These are phyloP conservation scores for Hoplostethus mediterraneus DNA, from an alignment of 2,797 vertebrate genomes.

Conservation along the genomic window DNA sequence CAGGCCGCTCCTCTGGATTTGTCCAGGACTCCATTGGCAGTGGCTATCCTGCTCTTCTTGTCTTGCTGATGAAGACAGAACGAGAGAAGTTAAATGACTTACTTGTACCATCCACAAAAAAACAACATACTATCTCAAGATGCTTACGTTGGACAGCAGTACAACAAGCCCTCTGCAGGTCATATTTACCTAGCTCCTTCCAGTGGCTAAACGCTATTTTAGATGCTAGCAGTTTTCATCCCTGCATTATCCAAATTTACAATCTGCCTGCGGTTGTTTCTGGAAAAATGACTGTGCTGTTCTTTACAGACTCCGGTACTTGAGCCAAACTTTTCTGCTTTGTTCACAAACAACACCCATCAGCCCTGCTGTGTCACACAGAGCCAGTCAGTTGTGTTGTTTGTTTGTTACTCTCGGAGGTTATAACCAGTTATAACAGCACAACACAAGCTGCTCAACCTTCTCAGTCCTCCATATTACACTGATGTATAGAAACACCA, in stretches of 20 bases:
- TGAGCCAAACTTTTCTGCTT: not conserved
- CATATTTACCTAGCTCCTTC: not conserved
- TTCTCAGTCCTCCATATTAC: constrained; percentile 78
- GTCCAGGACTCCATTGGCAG: constrained; percentile 70
- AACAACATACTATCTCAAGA: not conserved
- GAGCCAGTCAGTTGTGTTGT: constrained; percentile 32
- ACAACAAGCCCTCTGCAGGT: not conserved
- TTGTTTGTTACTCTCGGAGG: constrained; percentile 74
- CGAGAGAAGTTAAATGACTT: not conserved
- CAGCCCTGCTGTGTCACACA: constrained; percentile 32
- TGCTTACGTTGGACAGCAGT: no score
- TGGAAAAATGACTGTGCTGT: no score
- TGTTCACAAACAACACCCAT: constrained; percentile 69
- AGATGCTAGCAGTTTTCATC: no score
- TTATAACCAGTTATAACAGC: constrained; percentile 78
- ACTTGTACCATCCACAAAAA: not conserved
- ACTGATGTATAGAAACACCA: not conserved
- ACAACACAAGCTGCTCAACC: constrained; percentile 74
- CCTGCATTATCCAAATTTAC: no score
- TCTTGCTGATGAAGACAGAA: constrained; percentile 67
- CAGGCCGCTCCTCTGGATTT: constrained; percentile 77
- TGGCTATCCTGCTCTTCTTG: constrained; percentile 74
- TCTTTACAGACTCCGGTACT: no score
- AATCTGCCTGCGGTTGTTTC: no score
- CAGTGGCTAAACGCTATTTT: no score